Evolutionary conservation across 2,113 vertebrate species (phyloP).

Genomic region (Prionailurus bengalensis): DNA sequence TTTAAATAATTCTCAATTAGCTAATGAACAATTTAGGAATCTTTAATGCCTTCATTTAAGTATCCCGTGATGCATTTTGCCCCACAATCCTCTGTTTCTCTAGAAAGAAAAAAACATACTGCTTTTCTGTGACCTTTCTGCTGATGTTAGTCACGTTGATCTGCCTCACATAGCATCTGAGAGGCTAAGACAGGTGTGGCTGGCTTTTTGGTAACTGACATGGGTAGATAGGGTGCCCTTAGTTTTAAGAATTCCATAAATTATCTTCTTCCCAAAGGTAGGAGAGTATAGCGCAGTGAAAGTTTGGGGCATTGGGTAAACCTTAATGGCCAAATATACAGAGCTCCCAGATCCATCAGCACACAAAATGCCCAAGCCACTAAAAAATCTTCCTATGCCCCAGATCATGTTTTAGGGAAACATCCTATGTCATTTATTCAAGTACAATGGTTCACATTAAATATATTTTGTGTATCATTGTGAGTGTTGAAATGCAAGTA

Average conservation of each 20-base stretch:
- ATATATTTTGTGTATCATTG: background rate
- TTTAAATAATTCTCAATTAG: constrained; percentile 29
- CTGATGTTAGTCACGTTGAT: background rate
- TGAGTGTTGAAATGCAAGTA: background rate
- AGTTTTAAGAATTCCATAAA: background rate
- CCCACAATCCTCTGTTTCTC: background rate
- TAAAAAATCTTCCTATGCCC: background rate
- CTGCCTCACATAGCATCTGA: background rate
- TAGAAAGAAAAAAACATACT: background rate
- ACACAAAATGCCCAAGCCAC: background rate
- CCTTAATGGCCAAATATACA: background rate
- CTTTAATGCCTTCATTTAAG: background rate
- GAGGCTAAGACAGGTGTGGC: background rate
- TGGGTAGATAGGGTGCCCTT: background rate
- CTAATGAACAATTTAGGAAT: background rate
- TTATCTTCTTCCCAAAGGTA: background rate
- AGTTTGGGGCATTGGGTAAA: background rate
- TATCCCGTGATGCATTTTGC: background rate
- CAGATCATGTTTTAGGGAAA: background rate
- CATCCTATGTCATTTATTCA: background rate
- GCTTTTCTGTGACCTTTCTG: background rate
- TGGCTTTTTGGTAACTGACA: background rate
- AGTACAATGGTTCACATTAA: background rate
- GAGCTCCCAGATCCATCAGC: background rate
- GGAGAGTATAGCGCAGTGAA: background rate